A percentile compares a stretch with the other conserved stretches of the same genome.
phyloP scores from a whole-genome alignment of 2,113 vertebrate genomes.

The Brienomyrus brachyistius region DNA sequence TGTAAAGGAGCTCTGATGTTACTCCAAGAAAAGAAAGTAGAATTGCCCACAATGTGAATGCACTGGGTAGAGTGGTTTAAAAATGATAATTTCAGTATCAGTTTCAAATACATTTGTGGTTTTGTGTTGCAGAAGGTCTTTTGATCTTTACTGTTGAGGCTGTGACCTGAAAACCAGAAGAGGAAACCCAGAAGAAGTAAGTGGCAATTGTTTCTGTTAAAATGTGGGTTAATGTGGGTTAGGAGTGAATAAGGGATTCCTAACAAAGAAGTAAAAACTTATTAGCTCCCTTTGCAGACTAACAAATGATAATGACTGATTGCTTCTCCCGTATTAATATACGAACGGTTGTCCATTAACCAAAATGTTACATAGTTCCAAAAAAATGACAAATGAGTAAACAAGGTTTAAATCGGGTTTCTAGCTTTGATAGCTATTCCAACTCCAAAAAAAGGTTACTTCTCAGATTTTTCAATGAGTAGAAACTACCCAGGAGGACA shows the following conservation, averaged over 20 bases:
- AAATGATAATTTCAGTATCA: background rate
- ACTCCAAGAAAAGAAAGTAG: background rate
- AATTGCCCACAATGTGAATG: background rate
- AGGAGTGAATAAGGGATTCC: background rate
- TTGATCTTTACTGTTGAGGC: background rate
- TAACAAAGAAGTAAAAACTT: background rate
- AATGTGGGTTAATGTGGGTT: background rate
- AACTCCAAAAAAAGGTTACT: background rate
- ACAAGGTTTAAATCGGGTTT: background rate
- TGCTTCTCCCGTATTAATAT: background rate
- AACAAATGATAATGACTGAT: background rate
- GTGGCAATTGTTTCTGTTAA: background rate
- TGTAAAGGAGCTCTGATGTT: background rate
- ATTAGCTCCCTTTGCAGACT: background rate
- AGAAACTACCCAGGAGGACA: background rate
- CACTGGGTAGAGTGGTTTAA: background rate
- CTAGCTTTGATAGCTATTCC: background rate
- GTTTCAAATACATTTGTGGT: background rate
- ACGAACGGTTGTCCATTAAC: background rate
- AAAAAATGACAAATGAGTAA: background rate
- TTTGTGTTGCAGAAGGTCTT: background rate
- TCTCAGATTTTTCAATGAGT: background rate
- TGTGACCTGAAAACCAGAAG: background rate
- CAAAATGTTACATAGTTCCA: background rate
- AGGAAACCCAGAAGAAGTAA: background rate